Percentiles rank a stretch among this genome's conserved stretches.
Conservation (phyloP, 2,113 vertebrate genomes). For the Bubo blakistoni region DNA sequence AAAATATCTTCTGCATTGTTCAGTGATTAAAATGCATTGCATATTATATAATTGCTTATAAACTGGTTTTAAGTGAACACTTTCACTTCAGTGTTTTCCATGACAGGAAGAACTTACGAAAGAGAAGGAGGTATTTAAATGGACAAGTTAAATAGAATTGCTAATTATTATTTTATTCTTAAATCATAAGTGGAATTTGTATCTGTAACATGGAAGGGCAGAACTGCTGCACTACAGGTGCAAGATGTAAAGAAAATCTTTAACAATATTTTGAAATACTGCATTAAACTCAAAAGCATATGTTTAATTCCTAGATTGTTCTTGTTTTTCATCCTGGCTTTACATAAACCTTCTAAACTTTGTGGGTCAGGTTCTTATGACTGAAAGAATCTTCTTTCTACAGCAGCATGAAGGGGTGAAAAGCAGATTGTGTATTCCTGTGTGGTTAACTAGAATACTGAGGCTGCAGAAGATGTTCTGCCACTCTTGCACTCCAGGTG, state of each 20-base stretch:
- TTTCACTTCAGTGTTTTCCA: constrained; percentile 42
- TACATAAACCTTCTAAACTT: background rate
- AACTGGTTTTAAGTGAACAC: constrained; percentile 12
- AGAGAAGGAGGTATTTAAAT: constrained; percentile 14
- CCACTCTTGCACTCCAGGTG: background rate
- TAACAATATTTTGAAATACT: background rate
- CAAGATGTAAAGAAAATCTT: constrained; percentile 9
- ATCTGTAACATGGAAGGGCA: background rate
- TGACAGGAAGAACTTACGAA: constrained; percentile 9
- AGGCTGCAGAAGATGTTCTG: background rate
- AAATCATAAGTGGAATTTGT: background rate
- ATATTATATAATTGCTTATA: constrained; percentile 18
- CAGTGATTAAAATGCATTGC: constrained; percentile 27
- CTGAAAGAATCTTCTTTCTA: background rate
- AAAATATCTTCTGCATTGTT: constrained; percentile 57
- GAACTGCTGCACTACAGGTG: background rate
- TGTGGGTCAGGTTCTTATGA: background rate
- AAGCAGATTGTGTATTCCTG: background rate
- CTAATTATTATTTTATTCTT: constrained; percentile 24
- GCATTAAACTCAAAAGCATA: background rate
- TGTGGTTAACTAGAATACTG: background rate
- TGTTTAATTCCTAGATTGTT: background rate
- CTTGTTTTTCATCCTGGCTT: background rate
- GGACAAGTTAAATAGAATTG: background rate
- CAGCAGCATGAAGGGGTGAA: background rate